phyloP scores from a whole-genome alignment of 2,888 invertebrate genomes.

The Chydorus sphaericus region DNA sequence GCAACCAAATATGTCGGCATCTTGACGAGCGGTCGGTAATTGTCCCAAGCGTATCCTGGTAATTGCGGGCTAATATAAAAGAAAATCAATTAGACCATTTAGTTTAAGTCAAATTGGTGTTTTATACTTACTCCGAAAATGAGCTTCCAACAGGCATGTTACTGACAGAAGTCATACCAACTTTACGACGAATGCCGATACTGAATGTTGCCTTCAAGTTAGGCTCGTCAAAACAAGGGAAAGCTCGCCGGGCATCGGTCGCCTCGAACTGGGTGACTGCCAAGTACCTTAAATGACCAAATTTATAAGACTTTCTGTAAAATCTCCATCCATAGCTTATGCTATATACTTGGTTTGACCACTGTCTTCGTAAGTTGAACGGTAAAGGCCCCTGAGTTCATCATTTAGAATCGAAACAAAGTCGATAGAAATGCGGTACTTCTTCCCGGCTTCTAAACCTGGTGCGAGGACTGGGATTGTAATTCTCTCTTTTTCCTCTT shows the following conservation, averaged over 20 bases:
- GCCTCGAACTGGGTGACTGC: slow-evolving; percentile 32
- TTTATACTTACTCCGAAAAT: neutral
- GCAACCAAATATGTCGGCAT: slow-evolving; percentile 42
- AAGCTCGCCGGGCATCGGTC: slow-evolving; percentile 26
- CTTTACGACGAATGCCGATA: slow-evolving; percentile 24
- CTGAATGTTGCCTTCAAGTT: slow-evolving; percentile 27
- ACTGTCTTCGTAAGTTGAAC: slow-evolving; percentile 53
- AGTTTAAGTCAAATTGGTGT: too few relatives aligned
- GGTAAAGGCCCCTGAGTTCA: slow-evolving; percentile 62
- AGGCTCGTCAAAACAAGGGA: slow-evolving; percentile 32
- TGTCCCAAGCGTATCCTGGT: slow-evolving; percentile 3
- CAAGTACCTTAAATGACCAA: slow-evolving; percentile 22
- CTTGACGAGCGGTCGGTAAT: slow-evolving; percentile 22
- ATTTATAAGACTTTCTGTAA: neutral
- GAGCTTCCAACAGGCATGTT: slow-evolving; percentile 3
- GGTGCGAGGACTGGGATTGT: too few relatives aligned
- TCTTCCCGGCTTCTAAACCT: slow-evolving; percentile 36
- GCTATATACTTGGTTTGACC: slow-evolving; percentile 48
- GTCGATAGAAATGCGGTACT: slow-evolving; percentile 50
- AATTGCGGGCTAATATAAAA: neutral
- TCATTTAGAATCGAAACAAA: slow-evolving; percentile 56
- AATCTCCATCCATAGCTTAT: neutral
- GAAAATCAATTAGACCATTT: too few relatives aligned
- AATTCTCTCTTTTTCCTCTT: too few relatives aligned
- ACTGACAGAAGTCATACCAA: slow-evolving; percentile 21